phyloP scores from a whole-genome alignment of 2,888 invertebrate genomes.

The Drosophila mimetica region DNA sequence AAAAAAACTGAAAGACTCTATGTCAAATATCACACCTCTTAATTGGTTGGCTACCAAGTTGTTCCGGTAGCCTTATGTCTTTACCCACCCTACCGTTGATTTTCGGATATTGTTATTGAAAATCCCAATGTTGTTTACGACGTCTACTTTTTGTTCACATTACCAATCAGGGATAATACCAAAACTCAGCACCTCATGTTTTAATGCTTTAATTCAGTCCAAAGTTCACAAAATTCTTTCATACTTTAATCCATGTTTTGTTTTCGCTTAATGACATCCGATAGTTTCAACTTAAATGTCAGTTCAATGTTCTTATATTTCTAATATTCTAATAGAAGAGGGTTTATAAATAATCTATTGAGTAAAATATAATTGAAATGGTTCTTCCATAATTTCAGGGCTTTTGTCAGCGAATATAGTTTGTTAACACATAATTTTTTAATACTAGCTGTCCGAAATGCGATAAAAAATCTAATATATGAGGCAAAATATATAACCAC shows the following conservation, averaged over 20 bases:
- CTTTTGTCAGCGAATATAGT: neutral
- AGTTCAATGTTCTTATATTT: neutral
- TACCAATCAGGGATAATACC: neutral
- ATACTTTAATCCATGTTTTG: neutral
- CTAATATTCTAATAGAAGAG: neutral
- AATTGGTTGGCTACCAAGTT: neutral
- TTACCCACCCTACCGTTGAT: slow-evolving; percentile 1
- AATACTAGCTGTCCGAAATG: neutral
- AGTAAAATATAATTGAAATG: neutral
- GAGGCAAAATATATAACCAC: neutral
- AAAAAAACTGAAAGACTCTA: neutral
- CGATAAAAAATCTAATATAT: neutral
- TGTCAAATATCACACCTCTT: neutral
- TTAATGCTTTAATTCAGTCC: neutral
- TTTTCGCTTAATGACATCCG: neutral
- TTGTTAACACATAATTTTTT: neutral
- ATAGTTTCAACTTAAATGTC: neutral
- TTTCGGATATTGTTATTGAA: neutral
- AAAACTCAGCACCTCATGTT: neutral
- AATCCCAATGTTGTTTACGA: neutral
- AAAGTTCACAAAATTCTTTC: neutral
- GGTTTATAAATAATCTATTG: neutral
- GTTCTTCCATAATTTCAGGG: neutral
- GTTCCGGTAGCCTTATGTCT: neutral
- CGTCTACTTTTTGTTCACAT: neutral